Base-by-base conservation (phyloP, 2,888 invertebrate species). In the Brassicogethes aeneus region DNA sequence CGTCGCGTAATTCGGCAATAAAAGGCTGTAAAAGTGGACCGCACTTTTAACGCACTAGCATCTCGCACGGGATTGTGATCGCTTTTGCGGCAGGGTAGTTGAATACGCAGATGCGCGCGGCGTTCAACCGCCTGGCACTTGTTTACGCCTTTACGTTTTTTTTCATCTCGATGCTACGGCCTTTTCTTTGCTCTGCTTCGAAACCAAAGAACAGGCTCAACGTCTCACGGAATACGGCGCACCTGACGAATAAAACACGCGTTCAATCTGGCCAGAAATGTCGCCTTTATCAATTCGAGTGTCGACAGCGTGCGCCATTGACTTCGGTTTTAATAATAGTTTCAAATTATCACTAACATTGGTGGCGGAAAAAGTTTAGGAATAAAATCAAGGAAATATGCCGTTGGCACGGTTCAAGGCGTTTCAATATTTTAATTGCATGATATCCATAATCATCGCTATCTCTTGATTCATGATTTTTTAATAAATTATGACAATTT, bases 1-100 rank as follows among this genome's bases (percentile, higher is more conserved):
- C 55, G 57, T 51, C 54, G 46, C 50, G 41, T 48, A 47, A 47
- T 43, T 46, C 38, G 38, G 42, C 34, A 32, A 37, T 44, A 49
- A 52, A 53, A 44, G 42, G 33, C 35, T 35, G 43, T 38, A 44
- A 48, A 41, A 46, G 45, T 47, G 50, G 50, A 13, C 50, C n/a
- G 46, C 32, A 43, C 23, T 5, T 5, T 23, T 5, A 23, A 5
- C 23, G 23, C 5, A 23, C 23, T 5, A 23, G 13, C 38, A 31
- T n/a, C 16, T 23, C 23, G 39, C 44, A 45, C 52, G 52, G 51
- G 51, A 52, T 51, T 50, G 42, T 13, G 12, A 13, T 48, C 52
- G 48, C 53, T 55, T 55, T 55, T 59, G 57, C 59, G 57, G 56
- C 59, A 56, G 55, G 56, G 56, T 56, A 50, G 56, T 52, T 51